phyloP scores from a whole-genome alignment of 2,888 invertebrate species.

The Dione juno region DNA sequence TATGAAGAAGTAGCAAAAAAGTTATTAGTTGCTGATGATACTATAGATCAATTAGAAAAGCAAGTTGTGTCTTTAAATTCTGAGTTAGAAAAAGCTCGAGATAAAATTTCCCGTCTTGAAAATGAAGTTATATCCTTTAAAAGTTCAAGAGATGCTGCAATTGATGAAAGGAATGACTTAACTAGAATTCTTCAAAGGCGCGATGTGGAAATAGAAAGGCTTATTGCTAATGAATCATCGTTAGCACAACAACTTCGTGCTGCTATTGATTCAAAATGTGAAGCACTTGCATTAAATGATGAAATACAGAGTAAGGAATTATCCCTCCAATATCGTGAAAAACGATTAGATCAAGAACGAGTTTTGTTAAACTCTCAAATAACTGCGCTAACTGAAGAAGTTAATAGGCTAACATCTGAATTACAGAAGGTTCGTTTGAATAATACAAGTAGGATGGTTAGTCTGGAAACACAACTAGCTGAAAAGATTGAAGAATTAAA shows the following conservation, averaged over 20 bases:
- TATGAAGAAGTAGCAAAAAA: constrained; percentile 86
- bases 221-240: constrained; percentile 86
- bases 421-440: constrained; percentile 90
- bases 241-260: constrained; percentile 89
- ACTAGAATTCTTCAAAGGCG: constrained; percentile 88
- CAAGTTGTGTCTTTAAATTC: constrained; percentile 85
- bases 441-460: constrained; percentile 84
- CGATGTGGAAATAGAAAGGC: constrained; percentile 88
- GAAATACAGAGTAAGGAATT: constrained; percentile 92
- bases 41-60: constrained; percentile 85
- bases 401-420: constrained; percentile 90
- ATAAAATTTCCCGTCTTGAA: constrained; percentile 85
- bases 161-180: constrained; percentile 90
- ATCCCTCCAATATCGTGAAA: constrained; percentile 91
- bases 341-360: constrained; percentile 92
- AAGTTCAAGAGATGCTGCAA: constrained; percentile 87
- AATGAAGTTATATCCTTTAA: constrained; percentile 86
- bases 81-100: constrained; percentile 86
- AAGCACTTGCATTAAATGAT: constrained; percentile 90
- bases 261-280: constrained; percentile 92
- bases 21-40: constrained; percentile 84
- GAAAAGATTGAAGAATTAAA: constrained; percentile 91
- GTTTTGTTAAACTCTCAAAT: constrained; percentile 90
- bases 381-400: constrained; percentile 89
- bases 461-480: constrained; percentile 88